Conservation (phyloP, 1,140 invertebrate species). For the Magallana gigas region DNA sequence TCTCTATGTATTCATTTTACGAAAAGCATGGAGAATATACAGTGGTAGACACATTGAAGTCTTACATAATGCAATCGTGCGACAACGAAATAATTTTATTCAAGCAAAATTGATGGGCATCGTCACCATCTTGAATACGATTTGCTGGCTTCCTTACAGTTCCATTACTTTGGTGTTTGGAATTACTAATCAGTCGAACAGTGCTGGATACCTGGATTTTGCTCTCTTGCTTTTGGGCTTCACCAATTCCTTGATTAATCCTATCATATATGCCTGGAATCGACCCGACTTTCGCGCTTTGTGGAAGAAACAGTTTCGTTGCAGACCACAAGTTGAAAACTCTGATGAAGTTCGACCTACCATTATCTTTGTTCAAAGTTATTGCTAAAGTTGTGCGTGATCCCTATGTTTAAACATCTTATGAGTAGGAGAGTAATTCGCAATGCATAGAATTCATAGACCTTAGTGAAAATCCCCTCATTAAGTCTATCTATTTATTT, state of each 20-base stretch:
- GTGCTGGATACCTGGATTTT: neutral
- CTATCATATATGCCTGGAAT: neutral
- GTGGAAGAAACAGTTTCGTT: neutral
- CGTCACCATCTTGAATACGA: neutral
- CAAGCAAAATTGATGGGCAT: neutral
- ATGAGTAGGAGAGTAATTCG: too few relatives aligned
- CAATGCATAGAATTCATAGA: too few relatives aligned
- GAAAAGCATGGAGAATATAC: neutral
- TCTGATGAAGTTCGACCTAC: neutral
- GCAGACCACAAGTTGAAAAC: neutral
- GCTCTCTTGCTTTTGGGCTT: slow-evolving; percentile 2
- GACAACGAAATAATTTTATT: neutral
- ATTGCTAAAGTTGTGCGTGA: too few relatives aligned
- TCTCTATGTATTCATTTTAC: slow-evolving; percentile 12
- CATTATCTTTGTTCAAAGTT: neutral
- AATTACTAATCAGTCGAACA: neutral
- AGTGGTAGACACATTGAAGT: slow-evolving; percentile 15
- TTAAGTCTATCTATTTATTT: too few relatives aligned
- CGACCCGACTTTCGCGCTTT: neutral
- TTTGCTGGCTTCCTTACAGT: slow-evolving; percentile 13
- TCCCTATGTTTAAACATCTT: too few relatives aligned
- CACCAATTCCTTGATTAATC: neutral
- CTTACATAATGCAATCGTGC: neutral
- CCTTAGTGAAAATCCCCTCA: too few relatives aligned
- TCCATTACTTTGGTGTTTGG: neutral